Base-by-base conservation (phyloP, 1,140 invertebrate genomes). In the Venustaconcha ellipsiformis region DNA sequence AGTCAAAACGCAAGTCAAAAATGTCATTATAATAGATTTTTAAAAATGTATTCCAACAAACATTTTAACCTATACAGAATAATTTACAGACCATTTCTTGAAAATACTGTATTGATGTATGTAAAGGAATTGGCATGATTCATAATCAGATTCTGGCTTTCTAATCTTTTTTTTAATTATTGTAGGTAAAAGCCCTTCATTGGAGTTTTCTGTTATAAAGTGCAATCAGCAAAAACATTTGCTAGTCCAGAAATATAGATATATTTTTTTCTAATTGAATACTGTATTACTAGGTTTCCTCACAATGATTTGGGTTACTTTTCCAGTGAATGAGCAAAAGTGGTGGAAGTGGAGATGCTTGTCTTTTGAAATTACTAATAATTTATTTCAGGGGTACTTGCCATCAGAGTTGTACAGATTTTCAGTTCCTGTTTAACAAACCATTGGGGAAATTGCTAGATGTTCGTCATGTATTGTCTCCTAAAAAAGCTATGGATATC, bases 331-430 rank as follows among this genome's bases (percentile, higher is more conserved):
- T 17, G 30, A n/a, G 30, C 8, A 23, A 66, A 17, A 37, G 12
- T 4, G n/a, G 4, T 37, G 30, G 8, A 18, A 26, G 4, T 17
- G 4, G 20, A 0, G 0, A 17, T 66, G 14, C 5, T 66, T n/a
- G 15, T n/a, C 64, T 20, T 20, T 23, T n/a, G n/a, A 8, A 55
- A 55, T 68, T 8, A 15, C 57, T 57, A 23, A 23, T 0, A 18
- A 48, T 77, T 67, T 72, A 67, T 76, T 76, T 57, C 80, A 91
- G 90, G 74, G 91, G 90, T 17, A 88, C 90, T 23, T 90, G 90
- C 67, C 91, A 92, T 72, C 89, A 91, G 66, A 91, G 91, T 80
- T 85, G 90, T 68, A 87, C 87, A 18, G 91, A 92, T 82, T 89
- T 91, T 60, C 91, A 91, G 78, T 91, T 91, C 73, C 63, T 91